Evolutionary conservation across 2,797 vertebrate species (phyloP).

Genomic region (Fistularia commersonii): DNA sequence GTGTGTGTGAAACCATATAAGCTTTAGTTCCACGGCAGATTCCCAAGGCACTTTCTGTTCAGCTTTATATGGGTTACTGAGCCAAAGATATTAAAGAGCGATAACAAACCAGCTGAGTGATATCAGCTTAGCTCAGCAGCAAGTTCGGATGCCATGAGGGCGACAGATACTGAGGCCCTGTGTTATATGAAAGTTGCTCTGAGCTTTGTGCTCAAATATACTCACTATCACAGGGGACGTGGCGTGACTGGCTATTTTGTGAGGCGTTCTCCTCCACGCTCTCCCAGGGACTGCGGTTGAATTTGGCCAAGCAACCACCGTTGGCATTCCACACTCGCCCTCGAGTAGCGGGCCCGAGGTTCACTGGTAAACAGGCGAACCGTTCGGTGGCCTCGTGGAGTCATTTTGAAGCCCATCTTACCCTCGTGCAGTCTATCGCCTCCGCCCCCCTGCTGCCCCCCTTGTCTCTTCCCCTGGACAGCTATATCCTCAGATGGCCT

Average conservation of each 20-base stretch:
- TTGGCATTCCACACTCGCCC: constrained; percentile 64
- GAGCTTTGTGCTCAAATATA: constrained; percentile 35
- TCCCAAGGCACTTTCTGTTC: constrained; percentile 23
- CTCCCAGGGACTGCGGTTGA: constrained; percentile 32
- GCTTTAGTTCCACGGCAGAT: constrained; percentile 9
- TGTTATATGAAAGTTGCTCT: constrained; percentile 41
- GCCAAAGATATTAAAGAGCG: constrained; percentile 5
- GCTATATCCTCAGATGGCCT: constrained; percentile 65
- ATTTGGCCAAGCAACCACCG: constrained; percentile 35
- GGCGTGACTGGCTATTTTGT: constrained; percentile 31
- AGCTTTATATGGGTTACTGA: constrained; percentile 18
- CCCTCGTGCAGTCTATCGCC: constrained; percentile 6
- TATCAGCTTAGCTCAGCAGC: constrained; percentile 32
- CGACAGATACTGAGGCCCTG: constrained; percentile 39
- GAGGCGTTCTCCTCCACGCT: constrained; percentile 27
- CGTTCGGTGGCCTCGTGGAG: constrained; percentile 41
- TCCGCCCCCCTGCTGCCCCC: no score
- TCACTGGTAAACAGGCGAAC: constrained; percentile 59
- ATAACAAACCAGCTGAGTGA: constrained; percentile 33
- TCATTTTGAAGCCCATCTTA: constrained; percentile 28
- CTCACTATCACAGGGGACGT: constrained; percentile 39
- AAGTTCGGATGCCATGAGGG: constrained; percentile 37
- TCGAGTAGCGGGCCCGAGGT: constrained; percentile 54
- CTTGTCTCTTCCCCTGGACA: constrained; percentile 22
- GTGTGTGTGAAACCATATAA: constrained; percentile 42